These are phyloP conservation scores for Sphaerodactylus townsendi DNA, from an alignment of 2,113 vertebrate genomes.

Conservation along the genomic window DNA sequence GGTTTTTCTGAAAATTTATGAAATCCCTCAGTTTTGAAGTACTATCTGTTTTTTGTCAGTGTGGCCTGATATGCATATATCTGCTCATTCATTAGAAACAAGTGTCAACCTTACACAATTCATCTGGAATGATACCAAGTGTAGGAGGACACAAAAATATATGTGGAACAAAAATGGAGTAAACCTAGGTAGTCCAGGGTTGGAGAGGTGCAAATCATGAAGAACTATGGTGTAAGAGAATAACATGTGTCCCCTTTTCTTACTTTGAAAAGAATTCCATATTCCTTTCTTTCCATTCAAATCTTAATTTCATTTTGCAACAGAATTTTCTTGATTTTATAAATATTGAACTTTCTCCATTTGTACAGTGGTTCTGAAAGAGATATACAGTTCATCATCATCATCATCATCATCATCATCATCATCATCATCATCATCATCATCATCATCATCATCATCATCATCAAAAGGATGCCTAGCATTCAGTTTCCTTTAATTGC, in stretches of 20 bases:
- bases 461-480: background rate
- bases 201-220: background rate
- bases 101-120: background rate
- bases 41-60: too few species aligned
- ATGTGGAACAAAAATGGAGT: background rate
- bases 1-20: too few species aligned
- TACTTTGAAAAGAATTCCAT: background rate
- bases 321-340: background rate
- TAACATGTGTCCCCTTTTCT: background rate
- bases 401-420: background rate
- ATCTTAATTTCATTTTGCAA: background rate
- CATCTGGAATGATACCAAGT: background rate
- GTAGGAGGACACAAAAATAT: background rate
- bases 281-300: background rate
- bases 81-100: background rate
- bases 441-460: too few species aligned
- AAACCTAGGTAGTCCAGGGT: background rate
- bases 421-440: background rate
- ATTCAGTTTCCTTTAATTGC: background rate
- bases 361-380: background rate
- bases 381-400: background rate
- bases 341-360: background rate
- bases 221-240: background rate
- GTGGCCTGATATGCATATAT: too few species aligned
- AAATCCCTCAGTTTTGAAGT: too few species aligned